These are phyloP conservation scores for Ariopsis seemanni DNA, from an alignment of 2,113 vertebrate species.

Conservation along the genomic window DNA sequence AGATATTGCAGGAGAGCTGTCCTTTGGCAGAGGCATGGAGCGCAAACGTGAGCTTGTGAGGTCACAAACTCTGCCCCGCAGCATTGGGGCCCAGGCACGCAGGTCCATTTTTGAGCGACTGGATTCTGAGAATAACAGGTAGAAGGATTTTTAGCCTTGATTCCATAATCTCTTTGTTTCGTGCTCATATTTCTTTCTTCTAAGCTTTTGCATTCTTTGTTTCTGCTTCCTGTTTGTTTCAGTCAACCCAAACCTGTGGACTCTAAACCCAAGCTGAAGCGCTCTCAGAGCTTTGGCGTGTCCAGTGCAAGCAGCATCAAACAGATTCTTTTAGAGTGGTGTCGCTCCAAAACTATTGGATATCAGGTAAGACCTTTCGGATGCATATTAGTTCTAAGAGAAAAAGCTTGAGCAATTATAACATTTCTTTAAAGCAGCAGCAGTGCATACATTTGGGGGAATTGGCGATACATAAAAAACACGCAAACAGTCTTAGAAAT, in stretches of 20 bases:
- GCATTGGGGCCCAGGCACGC: conserved; percentile 79
- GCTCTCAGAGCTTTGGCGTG: conserved; percentile 94
- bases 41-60: conserved; percentile 85
- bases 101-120: conserved; percentile 85
- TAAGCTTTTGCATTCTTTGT: neutral
- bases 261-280: conserved; percentile 86
- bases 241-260: conserved; percentile 79
- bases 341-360: conserved; percentile 92
- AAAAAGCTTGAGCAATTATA: neutral
- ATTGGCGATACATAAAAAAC: neutral
- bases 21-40: conserved; percentile 71
- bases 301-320: conserved; percentile 97
- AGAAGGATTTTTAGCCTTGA: conserved; percentile 18
- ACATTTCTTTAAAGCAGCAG: neutral
- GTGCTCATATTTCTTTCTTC: neutral
- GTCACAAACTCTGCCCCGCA: conserved; percentile 91
- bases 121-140: conserved; percentile 82
- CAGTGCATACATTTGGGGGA: neutral
- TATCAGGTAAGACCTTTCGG: conserved; percentile 80
- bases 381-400: neutral
- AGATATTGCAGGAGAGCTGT: conserved; percentile 60
- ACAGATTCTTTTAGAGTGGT: conserved; percentile 96
- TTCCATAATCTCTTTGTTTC: neutral
- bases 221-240: neutral
- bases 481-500: neutral